Evolutionary conservation across 2,797 vertebrate species (phyloP).

Genomic region (Rhinophrynus dorsalis): DNA sequence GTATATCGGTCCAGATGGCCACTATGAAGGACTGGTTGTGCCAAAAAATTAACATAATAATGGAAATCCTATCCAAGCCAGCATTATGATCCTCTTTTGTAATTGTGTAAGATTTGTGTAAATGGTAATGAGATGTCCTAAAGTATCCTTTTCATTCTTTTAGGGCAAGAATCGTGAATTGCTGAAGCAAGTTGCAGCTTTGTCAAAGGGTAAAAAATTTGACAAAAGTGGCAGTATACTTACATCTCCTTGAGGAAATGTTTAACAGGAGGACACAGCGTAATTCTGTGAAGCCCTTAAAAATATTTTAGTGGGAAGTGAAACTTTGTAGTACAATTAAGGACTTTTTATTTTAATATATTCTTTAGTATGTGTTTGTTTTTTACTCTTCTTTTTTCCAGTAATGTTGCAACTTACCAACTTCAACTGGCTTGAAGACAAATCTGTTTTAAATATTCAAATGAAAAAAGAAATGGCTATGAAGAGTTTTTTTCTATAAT

Average conservation of each 20-base stretch:
- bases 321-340: constrained; percentile 68
- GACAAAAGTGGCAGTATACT: constrained; percentile 91
- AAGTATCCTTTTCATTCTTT: constrained; percentile 58
- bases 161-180: constrained; percentile 97
- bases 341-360: constrained; percentile 70
- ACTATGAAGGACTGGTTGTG: neutral
- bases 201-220: constrained; percentile 98
- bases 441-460: constrained; percentile 60
- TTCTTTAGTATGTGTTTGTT: constrained; percentile 63
- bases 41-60: neutral
- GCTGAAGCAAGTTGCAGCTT: constrained; percentile 95
- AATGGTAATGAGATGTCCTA: too few species aligned
- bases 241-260: constrained; percentile 83
- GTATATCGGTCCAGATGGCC: too few species aligned
- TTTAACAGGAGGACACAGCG: constrained; percentile 51
- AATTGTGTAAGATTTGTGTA: too few species aligned
- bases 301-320: constrained; percentile 56
- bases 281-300: constrained; percentile 81
- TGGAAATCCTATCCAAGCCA: neutral
- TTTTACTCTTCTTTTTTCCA: neutral
- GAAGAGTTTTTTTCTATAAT: constrained; percentile 57
- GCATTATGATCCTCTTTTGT: neutral
- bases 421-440: constrained; percentile 80
- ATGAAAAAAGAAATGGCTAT: constrained; percentile 41
- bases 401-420: constrained; percentile 44